Base-by-base conservation (phyloP, 2,113 vertebrate genomes). In the Sinocyclocheilus rhinocerous region DNA sequence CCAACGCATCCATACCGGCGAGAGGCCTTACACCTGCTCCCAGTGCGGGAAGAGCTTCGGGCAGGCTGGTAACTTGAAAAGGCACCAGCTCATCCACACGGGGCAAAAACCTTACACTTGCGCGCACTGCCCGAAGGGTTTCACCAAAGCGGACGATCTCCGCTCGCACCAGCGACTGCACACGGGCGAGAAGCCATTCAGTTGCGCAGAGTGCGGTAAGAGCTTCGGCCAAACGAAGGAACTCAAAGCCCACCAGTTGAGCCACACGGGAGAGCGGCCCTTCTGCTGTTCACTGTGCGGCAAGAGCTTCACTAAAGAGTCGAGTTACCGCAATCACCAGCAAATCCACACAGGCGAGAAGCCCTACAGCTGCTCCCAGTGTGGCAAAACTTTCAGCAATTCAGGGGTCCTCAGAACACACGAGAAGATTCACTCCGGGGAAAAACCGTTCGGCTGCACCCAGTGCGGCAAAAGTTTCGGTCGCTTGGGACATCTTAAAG, bases 391-490 rank as follows among this genome's bases (percentile, higher is more conserved):
- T 87, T 95, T 95, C 91, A 93, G 93, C 91, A 95, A 95, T 93
- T 92, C 94, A 0, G 95, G 94, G 16, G 95, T 95, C 10, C 84
- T 95, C 24, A 95, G 93, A 39, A 95, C 94, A 76, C 95, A 95
- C 75, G 93, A 95, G 93, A 95, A 94, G 93, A 95, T 95, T 89
- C 94, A 95, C 90, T 88, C 92, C 0, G 95, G 95, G 12, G 94
- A 92, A 90, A 91, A 92, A 85, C 95, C 95, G 0, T 95, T 95
- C n/a, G 93, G 93, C 90, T 95, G 94, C 93, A 94, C 92, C 65
- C 95, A 95, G 91, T 95, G 95, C 67, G 95, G 95, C 18, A 95
- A 95, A 90, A 95, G 94, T 90, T 95, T 95, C 63, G 95, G 93
- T 24, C 94, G 95, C 65, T 92, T 95, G 48, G 94, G 95, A 67